A percentile compares a stretch with the other conserved stretches of the same genome.
Conservation (phyloP, 2,113 vertebrate genomes). For the Podarcis cretensis region DNA sequence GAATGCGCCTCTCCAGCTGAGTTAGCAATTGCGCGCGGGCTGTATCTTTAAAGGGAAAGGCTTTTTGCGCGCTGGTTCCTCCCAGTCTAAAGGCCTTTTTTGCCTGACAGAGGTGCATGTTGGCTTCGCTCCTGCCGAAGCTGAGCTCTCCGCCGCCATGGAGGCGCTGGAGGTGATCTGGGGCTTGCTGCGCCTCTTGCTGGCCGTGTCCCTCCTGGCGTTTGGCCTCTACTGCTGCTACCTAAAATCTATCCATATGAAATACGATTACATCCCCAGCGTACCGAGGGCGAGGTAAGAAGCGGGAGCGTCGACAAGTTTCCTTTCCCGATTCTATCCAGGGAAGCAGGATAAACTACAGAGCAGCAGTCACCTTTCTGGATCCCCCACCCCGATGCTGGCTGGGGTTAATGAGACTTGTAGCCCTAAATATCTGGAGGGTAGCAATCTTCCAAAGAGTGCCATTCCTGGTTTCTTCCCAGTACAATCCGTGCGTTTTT, state of each 20-base stretch:
- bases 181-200: conserved; percentile 46
- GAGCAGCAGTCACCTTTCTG: background rate
- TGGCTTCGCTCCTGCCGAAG: too few relatives aligned
- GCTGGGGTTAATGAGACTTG: background rate
- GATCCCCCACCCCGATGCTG: too few relatives aligned
- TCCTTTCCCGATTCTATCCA: too few relatives aligned
- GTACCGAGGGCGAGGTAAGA: conserved; percentile 80
- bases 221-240: conserved; percentile 77
- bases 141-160: conserved; percentile 16
- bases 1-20: background rate
- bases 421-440: background rate
- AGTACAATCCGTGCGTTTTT: too few relatives aligned
- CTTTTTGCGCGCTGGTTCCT: background rate
- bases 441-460: background rate
- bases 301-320: background rate
- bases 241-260: conserved; percentile 71
- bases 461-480: background rate
- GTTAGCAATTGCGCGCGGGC: background rate
- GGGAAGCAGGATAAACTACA: background rate
- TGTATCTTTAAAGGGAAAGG: background rate
- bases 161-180: conserved; percentile 15
- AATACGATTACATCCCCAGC: conserved; percentile 82
- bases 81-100: background rate
- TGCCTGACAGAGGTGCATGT: background rate
- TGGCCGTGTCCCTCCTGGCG: conserved; percentile 51